Conservation (phyloP, 2,113 vertebrate genomes). For the Mustelus asterias region DNA sequence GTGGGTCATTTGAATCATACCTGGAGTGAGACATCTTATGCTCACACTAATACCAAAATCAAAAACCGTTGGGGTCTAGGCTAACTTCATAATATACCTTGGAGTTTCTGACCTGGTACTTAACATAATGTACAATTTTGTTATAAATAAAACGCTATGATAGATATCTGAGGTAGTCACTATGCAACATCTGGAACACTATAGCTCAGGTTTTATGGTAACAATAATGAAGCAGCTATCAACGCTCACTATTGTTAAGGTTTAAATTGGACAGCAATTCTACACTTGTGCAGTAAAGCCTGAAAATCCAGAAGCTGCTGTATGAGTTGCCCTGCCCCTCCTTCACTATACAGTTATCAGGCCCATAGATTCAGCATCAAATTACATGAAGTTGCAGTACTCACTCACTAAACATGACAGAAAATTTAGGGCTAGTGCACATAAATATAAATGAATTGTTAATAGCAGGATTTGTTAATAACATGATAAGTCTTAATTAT, state of each 20-base stretch:
- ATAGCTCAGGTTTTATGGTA: neutral
- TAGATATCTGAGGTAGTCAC: neutral
- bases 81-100: no score
- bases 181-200: neutral
- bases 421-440: neutral
- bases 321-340: no score
- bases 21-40: no score
- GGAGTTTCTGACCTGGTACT: no score
- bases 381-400: neutral
- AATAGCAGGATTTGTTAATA: neutral
- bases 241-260: no score
- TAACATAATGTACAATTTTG: neutral
- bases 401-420: neutral
- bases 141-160: neutral
- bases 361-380: neutral
- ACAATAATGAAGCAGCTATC: neutral
- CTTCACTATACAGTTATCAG: neutral
- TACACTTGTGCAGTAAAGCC: no score
- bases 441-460: neutral
- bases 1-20: no score
- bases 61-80: no score
- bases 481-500: neutral
- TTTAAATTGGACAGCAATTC: no score
- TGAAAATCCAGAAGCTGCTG: no score
- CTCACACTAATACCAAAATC: no score